A percentile compares a stretch with the other conserved stretches of the same genome.
phyloP scores from a whole-genome alignment of 2,888 invertebrate species.

The Mesorhabditis sp. region DNA sequence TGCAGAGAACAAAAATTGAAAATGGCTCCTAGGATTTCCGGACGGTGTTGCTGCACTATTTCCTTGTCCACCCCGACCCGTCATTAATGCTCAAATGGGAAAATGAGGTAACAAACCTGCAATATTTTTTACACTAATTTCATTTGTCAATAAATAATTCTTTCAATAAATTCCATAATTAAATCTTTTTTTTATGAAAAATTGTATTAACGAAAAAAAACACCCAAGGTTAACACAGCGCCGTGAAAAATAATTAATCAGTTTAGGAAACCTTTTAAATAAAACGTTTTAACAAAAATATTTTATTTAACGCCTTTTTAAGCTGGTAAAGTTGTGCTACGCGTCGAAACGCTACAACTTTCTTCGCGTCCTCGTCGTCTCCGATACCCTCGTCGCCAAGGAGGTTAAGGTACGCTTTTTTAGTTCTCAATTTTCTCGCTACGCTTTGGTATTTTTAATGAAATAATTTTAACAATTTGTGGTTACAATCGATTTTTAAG shows the following conservation, averaged over 20 bases:
- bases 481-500: too few species aligned
- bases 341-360: conserved; percentile 32
- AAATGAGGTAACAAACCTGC: conserved; percentile 17
- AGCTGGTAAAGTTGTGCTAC: conserved; percentile 31
- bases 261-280: too few species aligned
- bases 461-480: too few species aligned
- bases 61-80: conserved; percentile 26
- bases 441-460: conserved; percentile 14
- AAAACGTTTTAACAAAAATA: too few species aligned
- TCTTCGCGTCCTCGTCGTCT: conserved; percentile 28
- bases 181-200: too few species aligned
- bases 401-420: background rate
- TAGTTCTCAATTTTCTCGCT: conserved; percentile 23
- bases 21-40: conserved; percentile 13
- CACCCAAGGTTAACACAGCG: too few species aligned
- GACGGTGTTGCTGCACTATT: conserved; percentile 33
- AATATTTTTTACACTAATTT: too few species aligned
- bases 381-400: conserved; percentile 39
- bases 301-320: conserved; percentile 4
- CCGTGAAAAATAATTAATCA: too few species aligned
- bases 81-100: conserved; percentile 33
- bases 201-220: too few species aligned
- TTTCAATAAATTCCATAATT: too few species aligned
- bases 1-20: too few species aligned
- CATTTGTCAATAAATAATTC: too few species aligned